Base-by-base conservation (phyloP, 1,140 invertebrate species). In the Hycleus phaleratus region DNA sequence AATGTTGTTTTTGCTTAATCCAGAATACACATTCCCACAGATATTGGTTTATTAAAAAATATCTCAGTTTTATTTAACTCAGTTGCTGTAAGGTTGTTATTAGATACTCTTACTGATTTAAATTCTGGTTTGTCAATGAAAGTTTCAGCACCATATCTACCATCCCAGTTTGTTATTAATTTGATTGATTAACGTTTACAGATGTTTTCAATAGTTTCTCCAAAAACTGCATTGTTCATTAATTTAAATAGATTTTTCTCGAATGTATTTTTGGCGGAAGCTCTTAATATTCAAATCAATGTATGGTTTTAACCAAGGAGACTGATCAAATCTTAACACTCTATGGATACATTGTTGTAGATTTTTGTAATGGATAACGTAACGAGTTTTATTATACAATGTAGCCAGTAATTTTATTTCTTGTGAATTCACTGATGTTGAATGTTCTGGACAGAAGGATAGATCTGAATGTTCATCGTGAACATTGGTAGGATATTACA, bases 171-270 rank as follows among this genome's bases (percentile, higher is more conserved):
- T 9, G 50, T 67, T 5, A 66, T 62, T 38, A 75, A 46, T 68
- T 71, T 68, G 0, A 78, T 56, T 61, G 73, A 61, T 39, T 63
- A 59, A 51, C 70, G 55, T 49, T 71, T 73, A 39, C 68, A 49
- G 10, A 74, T 59, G 60, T 77, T 75, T 61, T 78, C 73, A 63
- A 77, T 73, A 3, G 70, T 76, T 67, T 78, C 76, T 3, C 78
- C 75, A 68, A 77, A 75, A 9, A 74, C 63, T 4, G 64, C 46
- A 57, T 78, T 77, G 52, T 74, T 77, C 64, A 75, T 70, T 4
- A 76, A 57, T 66, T 79, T 80, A 52, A 58, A 79, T 49, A 75
- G 71, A 48, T 77, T 69, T 65, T 77, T 74, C 60, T 74, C 68
- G 62, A 78, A 78, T 11, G 66, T 68, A 49, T 68, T 73, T 42